phyloP scores from a whole-genome alignment of 2,113 vertebrate genomes.

The Promerops cafer region DNA sequence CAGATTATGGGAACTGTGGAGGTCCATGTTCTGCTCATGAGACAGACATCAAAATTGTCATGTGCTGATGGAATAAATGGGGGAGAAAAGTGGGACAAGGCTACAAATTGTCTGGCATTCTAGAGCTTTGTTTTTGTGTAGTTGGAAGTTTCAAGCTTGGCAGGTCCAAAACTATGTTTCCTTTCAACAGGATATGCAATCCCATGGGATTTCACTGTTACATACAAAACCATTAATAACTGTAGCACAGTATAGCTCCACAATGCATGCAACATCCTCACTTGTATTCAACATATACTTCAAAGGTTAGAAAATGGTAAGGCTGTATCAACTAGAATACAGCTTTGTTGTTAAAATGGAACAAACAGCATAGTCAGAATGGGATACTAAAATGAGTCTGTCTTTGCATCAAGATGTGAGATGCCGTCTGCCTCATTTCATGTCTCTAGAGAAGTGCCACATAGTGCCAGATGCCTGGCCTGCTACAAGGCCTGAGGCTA shows the following conservation, averaged over 20 bases:
- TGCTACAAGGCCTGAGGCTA: background rate
- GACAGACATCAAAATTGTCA: background rate
- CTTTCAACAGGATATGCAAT: background rate
- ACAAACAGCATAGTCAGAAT: background rate
- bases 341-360: background rate
- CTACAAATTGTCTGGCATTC: background rate
- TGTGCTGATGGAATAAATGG: accelerated
- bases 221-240: background rate
- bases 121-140: background rate
- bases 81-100: background rate
- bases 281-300: accelerated
- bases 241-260: background rate
- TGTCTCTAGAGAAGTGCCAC: background rate
- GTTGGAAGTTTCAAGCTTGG: background rate
- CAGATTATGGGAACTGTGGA: background rate
- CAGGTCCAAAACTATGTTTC: background rate
- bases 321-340: background rate
- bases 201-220: background rate
- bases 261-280: background rate
- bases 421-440: background rate
- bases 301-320: background rate
- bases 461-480: background rate
- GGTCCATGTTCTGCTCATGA: background rate
- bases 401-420: background rate
- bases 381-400: background rate